Conservation (phyloP, 1,140 invertebrate genomes). For the Ridgeia piscesae region DNA sequence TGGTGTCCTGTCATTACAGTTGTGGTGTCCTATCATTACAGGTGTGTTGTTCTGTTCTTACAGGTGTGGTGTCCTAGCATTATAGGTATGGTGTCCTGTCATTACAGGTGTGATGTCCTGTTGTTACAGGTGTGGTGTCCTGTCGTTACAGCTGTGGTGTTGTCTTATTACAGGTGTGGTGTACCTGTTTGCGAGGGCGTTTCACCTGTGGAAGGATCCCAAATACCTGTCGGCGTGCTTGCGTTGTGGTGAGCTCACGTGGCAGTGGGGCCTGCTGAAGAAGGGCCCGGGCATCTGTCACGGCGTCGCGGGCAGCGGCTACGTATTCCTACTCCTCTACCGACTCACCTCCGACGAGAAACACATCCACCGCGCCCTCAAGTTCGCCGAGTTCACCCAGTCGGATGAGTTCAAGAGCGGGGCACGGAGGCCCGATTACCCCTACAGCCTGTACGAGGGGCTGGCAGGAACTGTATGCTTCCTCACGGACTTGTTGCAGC, state of each 20-base stretch:
- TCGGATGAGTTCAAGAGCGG: conserved; percentile 66
- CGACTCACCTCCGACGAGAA: conserved; percentile 72
- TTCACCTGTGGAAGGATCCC: conserved; percentile 71
- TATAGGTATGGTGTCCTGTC: background rate
- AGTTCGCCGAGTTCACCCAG: conserved; percentile 78
- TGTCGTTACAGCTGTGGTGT: too few relatives aligned
- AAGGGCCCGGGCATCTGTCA: conserved; percentile 81
- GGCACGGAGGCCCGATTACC: conserved; percentile 77
- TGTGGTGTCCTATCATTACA: too few relatives aligned
- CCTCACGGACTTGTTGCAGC: conserved; percentile 73
- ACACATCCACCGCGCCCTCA: conserved; percentile 72
- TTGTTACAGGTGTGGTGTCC: background rate
- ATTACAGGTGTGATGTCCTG: background rate
- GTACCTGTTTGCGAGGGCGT: conserved; percentile 81
- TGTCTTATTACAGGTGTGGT: conserved; percentile 64
- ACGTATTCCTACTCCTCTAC: conserved; percentile 79
- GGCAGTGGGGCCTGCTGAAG: conserved; percentile 75
- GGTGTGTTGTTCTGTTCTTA: background rate
- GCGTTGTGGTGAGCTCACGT: conserved; percentile 73
- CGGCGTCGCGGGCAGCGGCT: conserved; percentile 81
- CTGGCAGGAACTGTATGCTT: conserved; percentile 82
- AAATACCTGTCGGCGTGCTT: conserved; percentile 73
- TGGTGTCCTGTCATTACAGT: too few relatives aligned
- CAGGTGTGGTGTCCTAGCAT: background rate
- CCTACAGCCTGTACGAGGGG: conserved; percentile 83